A percentile compares a stretch with the other conserved stretches of the same genome.
Conservation (phyloP, 1,140 invertebrate genomes). For the Atopsyche davidsoni region DNA sequence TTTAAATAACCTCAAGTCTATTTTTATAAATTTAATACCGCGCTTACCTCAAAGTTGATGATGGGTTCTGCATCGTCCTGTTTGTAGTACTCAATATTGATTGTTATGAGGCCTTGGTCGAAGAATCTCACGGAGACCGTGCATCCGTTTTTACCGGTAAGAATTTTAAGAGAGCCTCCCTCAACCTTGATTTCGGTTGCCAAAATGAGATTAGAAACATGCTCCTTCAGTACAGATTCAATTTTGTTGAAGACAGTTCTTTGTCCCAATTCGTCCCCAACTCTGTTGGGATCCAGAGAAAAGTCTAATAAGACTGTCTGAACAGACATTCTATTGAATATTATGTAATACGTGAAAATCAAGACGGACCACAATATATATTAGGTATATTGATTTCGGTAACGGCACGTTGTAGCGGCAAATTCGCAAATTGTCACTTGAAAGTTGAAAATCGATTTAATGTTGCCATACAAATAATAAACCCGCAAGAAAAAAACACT, state of each 20-base stretch:
- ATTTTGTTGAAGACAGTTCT: slow-evolving; percentile 60
- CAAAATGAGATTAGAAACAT: slow-evolving; percentile 61
- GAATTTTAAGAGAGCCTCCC: slow-evolving; percentile 60
- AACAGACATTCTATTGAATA: slow-evolving; percentile 57
- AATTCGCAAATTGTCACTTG: slow-evolving; percentile 5
- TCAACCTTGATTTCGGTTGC: slow-evolving; percentile 48
- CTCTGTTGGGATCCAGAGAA: slow-evolving; percentile 58
- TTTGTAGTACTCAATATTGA: slow-evolving; percentile 78
- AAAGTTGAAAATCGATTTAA: slow-evolving; percentile 5
- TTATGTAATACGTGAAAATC: slow-evolving; percentile 22
- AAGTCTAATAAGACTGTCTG: slow-evolving; percentile 78
- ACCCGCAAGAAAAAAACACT: too few relatives aligned
- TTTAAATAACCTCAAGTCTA: neutral
- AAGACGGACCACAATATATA: too few relatives aligned
- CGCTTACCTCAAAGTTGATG: slow-evolving; percentile 66
- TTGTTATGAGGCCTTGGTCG: slow-evolving; percentile 63
- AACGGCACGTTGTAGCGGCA: slow-evolving; percentile 3
- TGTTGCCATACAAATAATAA: slow-evolving; percentile 3
- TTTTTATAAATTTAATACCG: slow-evolving; percentile 21
- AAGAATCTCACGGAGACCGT: slow-evolving; percentile 67
- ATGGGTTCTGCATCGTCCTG: slow-evolving; percentile 63
- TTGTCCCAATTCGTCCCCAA: slow-evolving; percentile 58
- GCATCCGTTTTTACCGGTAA: slow-evolving; percentile 60
- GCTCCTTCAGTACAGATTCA: slow-evolving; percentile 59
- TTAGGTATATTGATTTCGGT: neutral